phyloP scores from a whole-genome alignment of 2,888 invertebrate species.

The Osmoderma eremita region DNA sequence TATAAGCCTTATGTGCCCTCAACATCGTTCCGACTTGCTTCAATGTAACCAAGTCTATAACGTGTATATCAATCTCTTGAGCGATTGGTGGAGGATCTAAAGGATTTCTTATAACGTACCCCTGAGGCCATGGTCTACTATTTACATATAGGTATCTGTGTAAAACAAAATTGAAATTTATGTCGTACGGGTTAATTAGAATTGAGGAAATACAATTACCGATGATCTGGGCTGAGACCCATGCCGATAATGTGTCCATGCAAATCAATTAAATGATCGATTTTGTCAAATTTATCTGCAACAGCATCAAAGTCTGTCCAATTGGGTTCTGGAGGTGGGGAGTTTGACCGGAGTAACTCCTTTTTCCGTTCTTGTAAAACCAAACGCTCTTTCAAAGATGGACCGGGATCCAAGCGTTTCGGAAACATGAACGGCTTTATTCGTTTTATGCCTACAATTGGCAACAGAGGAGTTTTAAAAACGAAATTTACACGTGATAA shows the following conservation, averaged over 20 bases:
- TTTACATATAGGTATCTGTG: constrained; percentile 82
- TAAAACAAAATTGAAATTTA: constrained; percentile 50
- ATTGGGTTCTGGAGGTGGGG: constrained; percentile 69
- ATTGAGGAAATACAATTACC: constrained; percentile 59
- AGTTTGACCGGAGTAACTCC: constrained; percentile 63
- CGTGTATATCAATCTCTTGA: constrained; percentile 87
- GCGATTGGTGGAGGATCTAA: constrained; percentile 85
- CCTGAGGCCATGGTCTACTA: constrained; percentile 83
- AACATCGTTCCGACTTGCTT: constrained; percentile 82
- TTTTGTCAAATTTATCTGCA: constrained; percentile 75
- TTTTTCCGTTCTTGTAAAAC: constrained; percentile 66
- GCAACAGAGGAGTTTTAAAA: neutral
- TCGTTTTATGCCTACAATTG: constrained; percentile 70
- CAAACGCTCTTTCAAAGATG: constrained; percentile 73
- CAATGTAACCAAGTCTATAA: constrained; percentile 81
- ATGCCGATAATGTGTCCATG: constrained; percentile 90
- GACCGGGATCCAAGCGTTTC: constrained; percentile 74
- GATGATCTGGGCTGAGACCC: constrained; percentile 85
- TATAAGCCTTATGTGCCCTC: constrained; percentile 82
- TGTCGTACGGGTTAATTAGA: neutral
- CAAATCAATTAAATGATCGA: constrained; percentile 84
- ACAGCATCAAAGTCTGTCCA: constrained; percentile 76
- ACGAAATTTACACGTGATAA: neutral
- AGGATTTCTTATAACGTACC: constrained; percentile 78
- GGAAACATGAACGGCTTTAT: constrained; percentile 77